Evolutionary conservation across 2,797 vertebrate species (phyloP).

Genomic region (Loris lydekkerianus): DNA sequence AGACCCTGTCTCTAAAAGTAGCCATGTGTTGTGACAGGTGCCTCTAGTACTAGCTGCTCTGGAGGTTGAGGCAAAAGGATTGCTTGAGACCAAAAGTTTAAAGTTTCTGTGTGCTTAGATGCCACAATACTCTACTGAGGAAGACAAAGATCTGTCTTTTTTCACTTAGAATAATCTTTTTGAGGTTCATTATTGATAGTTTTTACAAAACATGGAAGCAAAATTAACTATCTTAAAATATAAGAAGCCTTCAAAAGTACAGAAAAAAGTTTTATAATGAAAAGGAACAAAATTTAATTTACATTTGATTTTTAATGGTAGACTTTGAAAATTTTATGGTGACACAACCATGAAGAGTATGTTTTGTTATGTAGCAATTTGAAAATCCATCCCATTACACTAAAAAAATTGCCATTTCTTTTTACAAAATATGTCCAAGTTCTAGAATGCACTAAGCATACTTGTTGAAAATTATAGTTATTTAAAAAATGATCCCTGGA

Average conservation of each 20-base stretch:
- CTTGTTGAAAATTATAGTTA: not conserved
- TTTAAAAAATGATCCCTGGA: not conserved
- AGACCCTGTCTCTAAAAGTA: no score
- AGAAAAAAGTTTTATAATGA: not conserved
- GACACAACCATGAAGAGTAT: not conserved
- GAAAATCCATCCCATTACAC: fast-evolving
- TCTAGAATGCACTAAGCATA: not conserved
- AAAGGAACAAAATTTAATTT: not conserved
- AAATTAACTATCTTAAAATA: not conserved
- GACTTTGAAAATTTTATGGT: not conserved
- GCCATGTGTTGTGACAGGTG: no score
- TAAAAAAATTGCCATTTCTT: not conserved
- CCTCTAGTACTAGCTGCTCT: no score
- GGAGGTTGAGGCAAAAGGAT: no score
- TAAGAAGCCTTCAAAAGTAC: not conserved
- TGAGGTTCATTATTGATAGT: not conserved
- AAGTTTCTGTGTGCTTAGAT: no score
- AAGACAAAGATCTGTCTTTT: not conserved
- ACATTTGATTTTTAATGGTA: not conserved
- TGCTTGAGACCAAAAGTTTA: no score
- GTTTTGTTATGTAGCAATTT: not conserved
- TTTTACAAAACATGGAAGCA: not conserved
- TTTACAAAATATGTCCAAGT: not conserved
- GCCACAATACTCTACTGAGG: no score
- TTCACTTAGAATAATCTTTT: not conserved